Evolutionary conservation across 2,888 invertebrate species (phyloP).

Genomic region (Stegophylla sp.): DNA sequence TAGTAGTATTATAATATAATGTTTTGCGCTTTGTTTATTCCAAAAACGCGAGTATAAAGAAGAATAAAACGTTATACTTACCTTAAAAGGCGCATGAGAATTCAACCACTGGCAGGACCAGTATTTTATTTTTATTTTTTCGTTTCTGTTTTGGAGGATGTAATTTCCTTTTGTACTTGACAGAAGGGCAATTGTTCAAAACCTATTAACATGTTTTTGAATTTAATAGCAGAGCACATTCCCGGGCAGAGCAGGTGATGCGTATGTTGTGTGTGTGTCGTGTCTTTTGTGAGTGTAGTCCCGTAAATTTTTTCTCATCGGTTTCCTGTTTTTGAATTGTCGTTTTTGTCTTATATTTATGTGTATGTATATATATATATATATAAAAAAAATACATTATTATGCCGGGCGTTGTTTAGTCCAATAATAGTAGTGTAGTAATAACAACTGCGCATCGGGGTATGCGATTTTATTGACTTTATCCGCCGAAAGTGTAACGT

Average conservation of each 20-base stretch:
- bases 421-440: slow-evolving; percentile 1
- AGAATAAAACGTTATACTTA: no score
- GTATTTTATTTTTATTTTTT: background rate
- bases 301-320: background rate
- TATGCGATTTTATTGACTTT: slow-evolving; percentile 10
- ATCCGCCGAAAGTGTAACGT: background rate
- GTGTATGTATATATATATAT: background rate
- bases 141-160: background rate
- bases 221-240: background rate
- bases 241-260: slow-evolving; percentile 43
- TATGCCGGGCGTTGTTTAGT: background rate
- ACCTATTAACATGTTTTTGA: slow-evolving; percentile 27
- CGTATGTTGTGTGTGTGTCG: background rate
- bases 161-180: slow-evolving; percentile 23
- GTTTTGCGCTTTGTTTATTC: no score
- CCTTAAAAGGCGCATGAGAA: no score
- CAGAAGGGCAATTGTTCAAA: slow-evolving; percentile 35
- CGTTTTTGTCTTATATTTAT: slow-evolving; percentile 24
- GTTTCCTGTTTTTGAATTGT: slow-evolving; percentile 39
- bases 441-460: background rate
- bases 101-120: background rate
- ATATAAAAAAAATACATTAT: slow-evolving; percentile 1
- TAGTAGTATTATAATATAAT: background rate
- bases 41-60: no score
- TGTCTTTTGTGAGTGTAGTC: slow-evolving; percentile 32